A percentile compares a stretch with the other conserved stretches of the same genome.
These are phyloP conservation scores for Rhinichthys klamathensis DNA, from an alignment of 2,113 vertebrate species.

Conservation along the genomic window DNA sequence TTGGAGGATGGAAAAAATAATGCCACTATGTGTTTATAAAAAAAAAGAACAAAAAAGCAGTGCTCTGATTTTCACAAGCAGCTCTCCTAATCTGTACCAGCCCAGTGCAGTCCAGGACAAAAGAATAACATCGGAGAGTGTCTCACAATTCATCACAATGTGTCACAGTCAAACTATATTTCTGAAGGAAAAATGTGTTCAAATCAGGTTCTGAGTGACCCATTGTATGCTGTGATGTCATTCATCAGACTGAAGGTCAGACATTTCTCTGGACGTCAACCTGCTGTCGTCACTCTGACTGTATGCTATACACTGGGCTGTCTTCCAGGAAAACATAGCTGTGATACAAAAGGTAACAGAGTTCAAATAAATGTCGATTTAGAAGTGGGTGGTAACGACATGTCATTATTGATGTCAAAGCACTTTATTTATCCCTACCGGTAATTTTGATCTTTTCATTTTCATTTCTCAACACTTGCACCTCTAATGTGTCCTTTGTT, in stretches of 20 bases:
- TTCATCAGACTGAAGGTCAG: conserved; percentile 26
- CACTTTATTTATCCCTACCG: background rate
- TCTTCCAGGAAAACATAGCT: conserved; percentile 6
- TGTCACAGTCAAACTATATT: conserved; percentile 5
- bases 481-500: background rate
- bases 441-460: background rate
- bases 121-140: background rate
- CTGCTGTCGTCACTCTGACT: conserved; percentile 4
- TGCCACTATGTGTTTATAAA: background rate
- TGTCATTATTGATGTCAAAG: background rate
- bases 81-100: background rate
- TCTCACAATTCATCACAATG: background rate
- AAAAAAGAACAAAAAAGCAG: background rate
- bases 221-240: conserved; percentile 32
- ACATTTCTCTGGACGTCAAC: background rate
- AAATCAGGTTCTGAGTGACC: background rate
- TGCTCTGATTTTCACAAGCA: background rate
- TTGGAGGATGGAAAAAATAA: background rate
- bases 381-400: background rate
- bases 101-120: background rate
- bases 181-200: conserved; percentile 10
- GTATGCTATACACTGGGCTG: background rate
- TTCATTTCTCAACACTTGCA: background rate
- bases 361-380: background rate
- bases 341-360: background rate